phyloP scores from a whole-genome alignment of 2,888 invertebrate genomes.

The Tiliacea citrago region DNA sequence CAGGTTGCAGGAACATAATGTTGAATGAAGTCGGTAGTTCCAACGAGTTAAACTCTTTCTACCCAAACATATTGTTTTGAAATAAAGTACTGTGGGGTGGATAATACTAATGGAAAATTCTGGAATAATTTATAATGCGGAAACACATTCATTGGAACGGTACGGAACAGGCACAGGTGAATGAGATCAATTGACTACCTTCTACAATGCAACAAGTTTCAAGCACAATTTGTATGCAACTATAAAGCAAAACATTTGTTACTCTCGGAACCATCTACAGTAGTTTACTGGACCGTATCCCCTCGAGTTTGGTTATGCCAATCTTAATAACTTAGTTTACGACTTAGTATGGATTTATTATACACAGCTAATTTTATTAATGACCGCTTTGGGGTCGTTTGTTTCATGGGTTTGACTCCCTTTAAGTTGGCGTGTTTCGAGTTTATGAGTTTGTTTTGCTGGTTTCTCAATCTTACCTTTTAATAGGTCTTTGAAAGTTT shows the following conservation, averaged over 20 bases:
- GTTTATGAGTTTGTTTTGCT: slow-evolving; percentile 30
- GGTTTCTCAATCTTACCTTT: slow-evolving; percentile 9
- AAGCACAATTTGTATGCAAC: slow-evolving; percentile 14
- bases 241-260: slow-evolving; percentile 26
- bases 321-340: slow-evolving; percentile 53
- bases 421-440: slow-evolving; percentile 8
- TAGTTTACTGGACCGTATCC: slow-evolving; percentile 30
- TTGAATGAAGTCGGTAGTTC: too few species aligned
- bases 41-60: too few species aligned
- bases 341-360: slow-evolving; percentile 56
- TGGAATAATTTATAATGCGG: too few species aligned
- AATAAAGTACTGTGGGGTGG: too few species aligned
- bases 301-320: slow-evolving; percentile 46
- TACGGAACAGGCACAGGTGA: background rate
- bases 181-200: background rate
- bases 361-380: slow-evolving; percentile 57
- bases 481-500: background rate
- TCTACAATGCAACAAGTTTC: slow-evolving; percentile 40
- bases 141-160: too few species aligned
- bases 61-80: too few species aligned
- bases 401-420: slow-evolving; percentile 13
- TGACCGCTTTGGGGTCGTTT: slow-evolving; percentile 53
- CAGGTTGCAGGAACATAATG: too few species aligned
- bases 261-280: slow-evolving; percentile 16
- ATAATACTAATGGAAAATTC: too few species aligned